Base-by-base conservation (phyloP, 1,140 invertebrate genomes). In the Drosophila bipectinata region DNA sequence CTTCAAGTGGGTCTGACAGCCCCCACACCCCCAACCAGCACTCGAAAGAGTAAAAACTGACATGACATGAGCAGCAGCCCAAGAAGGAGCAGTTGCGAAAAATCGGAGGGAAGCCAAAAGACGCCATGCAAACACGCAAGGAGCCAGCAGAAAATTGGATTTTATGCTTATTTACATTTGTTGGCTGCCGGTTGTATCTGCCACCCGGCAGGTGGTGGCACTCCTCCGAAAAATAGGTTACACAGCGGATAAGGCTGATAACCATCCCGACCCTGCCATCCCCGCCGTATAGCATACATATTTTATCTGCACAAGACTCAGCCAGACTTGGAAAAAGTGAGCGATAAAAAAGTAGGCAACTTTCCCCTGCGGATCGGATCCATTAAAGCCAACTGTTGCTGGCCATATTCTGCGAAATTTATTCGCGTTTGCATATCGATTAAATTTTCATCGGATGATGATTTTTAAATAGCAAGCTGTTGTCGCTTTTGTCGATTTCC, bases 151-250 rank as follows among this genome's bases (percentile, higher is more conserved):
- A 87, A 64, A 84, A 87, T 85, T 85, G 82, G 73, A 85, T 85
- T 85, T 85, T 77, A 81, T 80, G 73, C 81, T 85, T 85, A 85
- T 81, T 85, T 87, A 85, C 73, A 87, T 87, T 75, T 66, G 53
- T 48, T 15, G 53, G 39, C 32, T 52, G 28, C 58, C 72, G 26
- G 26, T 28, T 28, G 26, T 6, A 6, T 5, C 5, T 28, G 26
- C 26, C 26, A 28, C 5, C 26, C 26, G 59, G 67, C 54, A 44
- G 15, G n/a, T 44, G 60, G 64, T 62, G 49, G 59, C 24, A 52
- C 26, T 26, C 12, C 47, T 12, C n/a, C 24, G n/a, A 34, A 49
- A 45, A 48, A 55, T 24, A 59, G 68, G 55, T 72, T 71, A 71
- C 64, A 28, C 26, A 32, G 15, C 37, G 66, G 39, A 72, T 52